phyloP scores from a whole-genome alignment of 2,113 vertebrate genomes.

The Acrocephalus arundinaceus region DNA sequence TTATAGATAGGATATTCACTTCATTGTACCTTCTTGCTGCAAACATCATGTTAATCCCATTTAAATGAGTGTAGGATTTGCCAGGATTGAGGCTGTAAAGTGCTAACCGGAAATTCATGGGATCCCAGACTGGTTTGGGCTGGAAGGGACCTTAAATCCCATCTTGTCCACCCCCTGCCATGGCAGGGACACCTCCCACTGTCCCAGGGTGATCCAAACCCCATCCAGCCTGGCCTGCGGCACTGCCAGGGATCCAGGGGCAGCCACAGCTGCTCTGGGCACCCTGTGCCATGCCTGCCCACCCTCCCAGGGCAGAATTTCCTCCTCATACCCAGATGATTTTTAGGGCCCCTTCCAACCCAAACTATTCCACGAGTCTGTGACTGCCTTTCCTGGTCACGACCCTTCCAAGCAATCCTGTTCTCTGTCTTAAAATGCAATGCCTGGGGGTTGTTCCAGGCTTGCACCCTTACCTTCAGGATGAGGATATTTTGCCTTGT shows the following conservation, averaged over 20 bases:
- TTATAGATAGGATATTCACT: background rate
- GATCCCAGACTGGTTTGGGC: background rate
- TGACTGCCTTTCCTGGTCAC: background rate
- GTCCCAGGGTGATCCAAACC: accelerated
- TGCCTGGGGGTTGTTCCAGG: background rate
- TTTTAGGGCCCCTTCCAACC: background rate
- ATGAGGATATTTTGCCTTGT: background rate
- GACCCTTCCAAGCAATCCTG: background rate
- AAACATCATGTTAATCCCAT: background rate
- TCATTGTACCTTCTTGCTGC: background rate
- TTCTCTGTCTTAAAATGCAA: background rate
- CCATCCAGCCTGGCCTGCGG: accelerated
- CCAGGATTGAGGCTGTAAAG: background rate
- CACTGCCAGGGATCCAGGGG: background rate
- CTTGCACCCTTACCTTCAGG: background rate
- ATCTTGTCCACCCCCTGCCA: background rate
- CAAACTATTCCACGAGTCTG: background rate
- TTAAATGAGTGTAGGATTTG: background rate
- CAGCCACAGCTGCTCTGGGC: background rate
- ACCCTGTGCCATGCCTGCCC: background rate
- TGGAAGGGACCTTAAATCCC: background rate
- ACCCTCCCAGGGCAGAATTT: background rate
- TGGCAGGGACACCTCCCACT: background rate
- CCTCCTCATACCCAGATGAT: background rate
- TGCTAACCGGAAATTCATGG: background rate